Evolutionary conservation across 2,888 invertebrate species (phyloP), one percentile per base, ranked within the genome.

Genomic region (Diarsia brunnea): DNA sequence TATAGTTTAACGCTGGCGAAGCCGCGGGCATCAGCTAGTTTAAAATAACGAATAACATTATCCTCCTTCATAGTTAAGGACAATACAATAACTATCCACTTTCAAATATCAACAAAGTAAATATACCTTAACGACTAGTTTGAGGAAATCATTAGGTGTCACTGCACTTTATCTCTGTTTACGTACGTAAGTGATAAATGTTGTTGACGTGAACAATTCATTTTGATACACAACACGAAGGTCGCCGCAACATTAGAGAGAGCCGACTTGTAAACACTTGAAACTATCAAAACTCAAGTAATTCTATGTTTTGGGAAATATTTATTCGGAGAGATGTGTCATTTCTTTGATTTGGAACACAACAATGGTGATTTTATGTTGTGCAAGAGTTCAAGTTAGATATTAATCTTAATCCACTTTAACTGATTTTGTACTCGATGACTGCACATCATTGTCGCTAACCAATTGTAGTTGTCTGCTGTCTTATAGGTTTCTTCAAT

Each of bases 81-180:
- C 14, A 66, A 53, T 53, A 53, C 19, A 43, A 43, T 24, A 1
- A 31, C 43, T 49, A 61, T 67, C 31, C 24, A 51, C 73, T 58
- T 66, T 75, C 61, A 47, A 76, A 60, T 61, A 60, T 55, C 27
- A 24, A 11, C 19, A 31, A 58, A 53, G 4, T 45, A 69, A 79
- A 55, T 27, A 55, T 27, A 69, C 14, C 27, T 38, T 58, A 69
- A 66, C 65, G 16, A 69, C 49, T 14, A 53, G 24, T 66, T 21
- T 51, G 1, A 61, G 45, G 47, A 69, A 82, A 38, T 31, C 31
- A 72, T 61, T 69, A 58, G 43, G 27, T 66, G 71, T 71, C 73
- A 78, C 53, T 84, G 71, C 70, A 73, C 71, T 84, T 80, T 84
- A 81, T 84, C 82, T 80, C 0, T 79, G 45, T 81, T 71, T 77